phyloP scores from a whole-genome alignment of 2,797 vertebrate species.

The Channa striata region DNA sequence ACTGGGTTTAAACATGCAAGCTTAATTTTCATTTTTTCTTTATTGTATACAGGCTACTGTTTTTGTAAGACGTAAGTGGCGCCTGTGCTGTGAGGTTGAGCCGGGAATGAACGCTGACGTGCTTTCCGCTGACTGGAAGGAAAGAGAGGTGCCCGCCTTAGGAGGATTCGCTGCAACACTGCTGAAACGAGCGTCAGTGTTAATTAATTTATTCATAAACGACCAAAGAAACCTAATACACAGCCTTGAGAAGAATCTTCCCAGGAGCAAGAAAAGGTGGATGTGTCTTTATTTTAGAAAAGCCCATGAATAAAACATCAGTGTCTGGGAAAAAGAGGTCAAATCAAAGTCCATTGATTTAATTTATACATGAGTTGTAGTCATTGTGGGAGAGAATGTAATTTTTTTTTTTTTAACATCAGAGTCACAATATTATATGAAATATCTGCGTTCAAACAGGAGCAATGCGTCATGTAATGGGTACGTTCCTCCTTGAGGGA shows the following conservation, averaged over 20 bases:
- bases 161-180: slow-evolving; percentile 66
- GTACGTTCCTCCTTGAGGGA: slow-evolving; percentile 37
- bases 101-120: slow-evolving; percentile 53
- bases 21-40: not conserved
- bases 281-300: slow-evolving; percentile 39
- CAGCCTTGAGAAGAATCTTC: slow-evolving; percentile 50
- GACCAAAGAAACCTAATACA: slow-evolving; percentile 53
- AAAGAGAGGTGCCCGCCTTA: slow-evolving; percentile 69
- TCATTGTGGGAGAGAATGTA: not conserved
- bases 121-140: slow-evolving; percentile 75
- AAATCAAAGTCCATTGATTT: slow-evolving; percentile 38
- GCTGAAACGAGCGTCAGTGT: slow-evolving; percentile 69
- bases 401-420: too few species aligned
- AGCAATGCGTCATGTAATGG: slow-evolving; percentile 36
- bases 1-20: slow-evolving; percentile 49
- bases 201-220: slow-evolving; percentile 75
- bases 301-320: slow-evolving; percentile 42
- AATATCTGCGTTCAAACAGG: slow-evolving; percentile 1
- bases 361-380: slow-evolving; percentile 10
- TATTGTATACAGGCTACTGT: slow-evolving; percentile 22
- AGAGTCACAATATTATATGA: slow-evolving; percentile 6
- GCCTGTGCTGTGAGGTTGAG: slow-evolving; percentile 48
- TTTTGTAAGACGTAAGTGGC: slow-evolving; percentile 17
- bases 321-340: slow-evolving; percentile 23
- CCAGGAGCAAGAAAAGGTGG: slow-evolving; percentile 32